Conservation (phyloP, 2,888 invertebrate species). For the Meteorus cinctellus region DNA sequence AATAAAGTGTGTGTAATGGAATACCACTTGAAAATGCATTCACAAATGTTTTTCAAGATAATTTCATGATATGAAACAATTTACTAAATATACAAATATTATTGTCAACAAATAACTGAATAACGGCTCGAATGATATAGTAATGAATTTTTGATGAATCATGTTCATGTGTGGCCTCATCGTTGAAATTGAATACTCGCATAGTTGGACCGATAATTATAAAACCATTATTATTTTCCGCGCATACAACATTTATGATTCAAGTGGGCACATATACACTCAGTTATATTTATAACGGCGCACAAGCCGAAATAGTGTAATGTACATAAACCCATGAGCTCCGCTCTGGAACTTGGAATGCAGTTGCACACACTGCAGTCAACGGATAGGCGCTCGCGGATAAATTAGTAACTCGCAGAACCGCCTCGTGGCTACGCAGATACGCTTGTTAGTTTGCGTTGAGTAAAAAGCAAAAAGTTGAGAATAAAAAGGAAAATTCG, state of each 20-base stretch:
- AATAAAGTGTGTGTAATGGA: neutral
- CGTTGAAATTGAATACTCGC: neutral
- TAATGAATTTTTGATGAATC: neutral
- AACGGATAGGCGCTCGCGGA: constrained; percentile 8
- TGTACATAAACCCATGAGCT: constrained; percentile 30
- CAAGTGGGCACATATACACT: constrained; percentile 38
- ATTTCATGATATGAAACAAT: neutral
- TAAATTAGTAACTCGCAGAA: constrained; percentile 41
- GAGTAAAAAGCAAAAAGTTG: neutral
- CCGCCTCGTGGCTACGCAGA: constrained; percentile 39
- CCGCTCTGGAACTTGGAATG: constrained; percentile 49
- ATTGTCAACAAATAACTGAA: too few relatives aligned
- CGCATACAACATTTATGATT: constrained; percentile 50
- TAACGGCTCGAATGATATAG: too few relatives aligned
- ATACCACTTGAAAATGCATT: constrained; percentile 16
- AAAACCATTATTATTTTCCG: neutral
- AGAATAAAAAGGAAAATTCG: constrained; percentile 2
- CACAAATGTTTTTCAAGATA: neutral
- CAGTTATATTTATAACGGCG: constrained; percentile 15
- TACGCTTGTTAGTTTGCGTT: constrained; percentile 49
- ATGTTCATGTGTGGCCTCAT: neutral
- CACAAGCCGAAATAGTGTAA: constrained; percentile 46
- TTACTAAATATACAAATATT: neutral
- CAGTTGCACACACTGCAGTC: constrained; percentile 41
- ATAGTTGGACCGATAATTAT: neutral